These are phyloP conservation scores for Macrophya alboannulata DNA, from an alignment of 2,888 invertebrate genomes.

Conservation along the genomic window DNA sequence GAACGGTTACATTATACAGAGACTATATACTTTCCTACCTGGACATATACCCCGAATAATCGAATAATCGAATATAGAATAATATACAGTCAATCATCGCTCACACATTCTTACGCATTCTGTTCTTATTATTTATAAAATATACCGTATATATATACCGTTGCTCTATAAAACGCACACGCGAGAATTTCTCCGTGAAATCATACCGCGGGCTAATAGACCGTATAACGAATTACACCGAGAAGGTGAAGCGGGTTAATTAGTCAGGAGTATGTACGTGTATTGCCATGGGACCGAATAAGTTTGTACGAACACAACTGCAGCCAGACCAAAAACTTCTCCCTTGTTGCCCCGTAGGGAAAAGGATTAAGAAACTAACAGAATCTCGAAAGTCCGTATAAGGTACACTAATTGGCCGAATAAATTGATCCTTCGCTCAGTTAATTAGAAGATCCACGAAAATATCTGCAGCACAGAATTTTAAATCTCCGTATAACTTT, in stretches of 20 bases:
- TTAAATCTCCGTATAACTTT: no score
- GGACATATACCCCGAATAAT: conserved; percentile 22
- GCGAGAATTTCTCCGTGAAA: background rate
- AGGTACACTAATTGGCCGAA: background rate
- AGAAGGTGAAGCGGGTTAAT: background rate
- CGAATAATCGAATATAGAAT: conserved; percentile 30
- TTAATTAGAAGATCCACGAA: background rate
- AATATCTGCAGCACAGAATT: background rate
- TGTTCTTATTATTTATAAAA: background rate
- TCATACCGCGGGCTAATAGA: background rate
- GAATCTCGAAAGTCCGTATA: background rate
- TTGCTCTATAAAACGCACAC: background rate
- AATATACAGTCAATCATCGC: background rate
- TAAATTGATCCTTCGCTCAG: background rate
- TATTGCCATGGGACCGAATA: conserved; percentile 13
- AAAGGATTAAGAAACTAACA: background rate
- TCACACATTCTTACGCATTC: conserved; percentile 4
- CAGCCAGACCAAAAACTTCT: background rate
- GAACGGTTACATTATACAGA: conserved; percentile 8
- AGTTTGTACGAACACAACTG: background rate
- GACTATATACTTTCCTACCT: background rate
- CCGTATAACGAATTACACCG: background rate
- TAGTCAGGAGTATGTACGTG: conserved; percentile 8
- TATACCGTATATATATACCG: background rate
- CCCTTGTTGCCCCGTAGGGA: background rate